A percentile compares a stretch with the other conserved stretches of the same genome.
Conservation (phyloP, 2,113 vertebrate species). For the Piaya cayana region DNA sequence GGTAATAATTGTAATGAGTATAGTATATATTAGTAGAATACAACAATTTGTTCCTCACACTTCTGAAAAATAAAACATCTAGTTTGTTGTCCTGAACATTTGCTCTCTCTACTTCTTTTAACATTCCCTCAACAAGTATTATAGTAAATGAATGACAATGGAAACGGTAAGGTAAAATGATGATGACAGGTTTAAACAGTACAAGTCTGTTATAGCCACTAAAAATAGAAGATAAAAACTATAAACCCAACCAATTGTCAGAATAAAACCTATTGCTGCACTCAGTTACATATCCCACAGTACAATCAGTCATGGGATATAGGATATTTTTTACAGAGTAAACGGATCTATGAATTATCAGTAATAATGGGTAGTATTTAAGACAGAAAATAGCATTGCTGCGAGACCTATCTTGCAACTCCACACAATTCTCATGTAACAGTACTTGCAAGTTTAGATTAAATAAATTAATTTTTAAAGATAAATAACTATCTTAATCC, state of each 20-base stretch:
- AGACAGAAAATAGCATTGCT: background rate
- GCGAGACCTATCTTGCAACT: background rate
- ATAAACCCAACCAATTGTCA: background rate
- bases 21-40: background rate
- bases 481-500: background rate
- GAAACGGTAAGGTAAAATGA: background rate
- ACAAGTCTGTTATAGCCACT: background rate
- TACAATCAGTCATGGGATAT: background rate
- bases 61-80: background rate
- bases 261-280: background rate
- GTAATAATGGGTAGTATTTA: background rate
- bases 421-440: background rate
- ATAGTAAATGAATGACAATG: background rate
- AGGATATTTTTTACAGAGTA: background rate
- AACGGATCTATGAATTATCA: background rate
- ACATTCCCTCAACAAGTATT: background rate
- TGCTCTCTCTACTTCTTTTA: background rate
- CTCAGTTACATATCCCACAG: background rate
- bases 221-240: background rate
- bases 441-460: background rate
- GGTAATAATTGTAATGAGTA: background rate
- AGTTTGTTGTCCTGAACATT: background rate
- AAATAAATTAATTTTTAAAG: background rate
- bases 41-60: background rate
- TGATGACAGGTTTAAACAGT: background rate